Evolutionary conservation across 2,888 invertebrate species (phyloP), one percentile per base, ranked within the genome.

Genomic region (Noctua janthina): DNA sequence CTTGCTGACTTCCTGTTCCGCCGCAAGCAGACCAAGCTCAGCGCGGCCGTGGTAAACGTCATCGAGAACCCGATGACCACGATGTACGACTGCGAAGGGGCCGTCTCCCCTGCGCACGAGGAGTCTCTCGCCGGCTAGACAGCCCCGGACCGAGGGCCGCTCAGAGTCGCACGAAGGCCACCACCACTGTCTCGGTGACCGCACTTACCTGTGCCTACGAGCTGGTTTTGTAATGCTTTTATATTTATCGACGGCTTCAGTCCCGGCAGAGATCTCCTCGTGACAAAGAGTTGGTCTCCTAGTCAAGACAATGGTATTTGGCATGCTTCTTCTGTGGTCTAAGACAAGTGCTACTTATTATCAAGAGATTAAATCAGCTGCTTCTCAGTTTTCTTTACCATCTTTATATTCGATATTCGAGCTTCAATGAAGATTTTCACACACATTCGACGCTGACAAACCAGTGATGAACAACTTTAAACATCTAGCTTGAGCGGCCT

Each of bases 11-110:
- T 93, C 79, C 85, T 93, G n/a, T 91, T 92, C 80, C 90, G 92
- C 20, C 88, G 91, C 29, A 91, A 90, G 78, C 91, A 87, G 56
- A 85, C 86, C 11, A 88, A 81, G 1, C 82, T 84, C 17, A 80
- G 83, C 66, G 59, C 85, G 20, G 79, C 85, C 13, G 76, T 90
- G 7, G 89, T 94, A 15, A 91, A 95, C 86, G 92, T 96, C 62
- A 95, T 96, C 72, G 96, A 94, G 77, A 96, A 96, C 86, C 96
- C 96, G 0, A 95, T 96, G 95, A 93, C 94, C 83, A 91, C 91
- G 4, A 86, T 91, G 71, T 90, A 91, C 43, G 91, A 91, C 77
- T 68, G 76, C 74, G 78, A 70, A 69, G 54, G 79, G 29, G 23
- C 56, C 35, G 23, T 68, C 17, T 64, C 81, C 71, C 74, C 72